Percentiles rank a stretch among this genome's conserved stretches.
Conservation (phyloP, 1,140 invertebrate genomes). For the Meteorus sp. region DNA sequence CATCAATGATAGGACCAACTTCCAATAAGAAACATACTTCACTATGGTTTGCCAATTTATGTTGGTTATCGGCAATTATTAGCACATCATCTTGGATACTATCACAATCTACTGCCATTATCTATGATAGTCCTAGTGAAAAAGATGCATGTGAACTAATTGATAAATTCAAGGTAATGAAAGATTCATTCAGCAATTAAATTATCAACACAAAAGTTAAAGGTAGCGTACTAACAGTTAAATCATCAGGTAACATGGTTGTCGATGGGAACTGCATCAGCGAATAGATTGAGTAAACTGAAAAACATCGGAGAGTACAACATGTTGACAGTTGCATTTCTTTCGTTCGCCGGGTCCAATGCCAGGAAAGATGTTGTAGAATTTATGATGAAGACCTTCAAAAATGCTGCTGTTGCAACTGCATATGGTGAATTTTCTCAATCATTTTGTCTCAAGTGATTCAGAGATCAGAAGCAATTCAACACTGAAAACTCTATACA, state of each 20-base stretch:
- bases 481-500: too few relatives aligned
- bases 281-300: slow-evolving; percentile 33
- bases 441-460: background rate
- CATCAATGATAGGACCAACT: background rate
- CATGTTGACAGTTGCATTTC: slow-evolving; percentile 30
- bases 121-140: slow-evolving; percentile 26
- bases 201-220: background rate
- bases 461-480: too few relatives aligned
- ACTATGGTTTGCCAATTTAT: slow-evolving; percentile 15
- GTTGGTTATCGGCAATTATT: slow-evolving; percentile 30
- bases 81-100: slow-evolving; percentile 1
- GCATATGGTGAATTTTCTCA: slow-evolving; percentile 36
- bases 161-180: slow-evolving; percentile 40
- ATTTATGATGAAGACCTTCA: slow-evolving; percentile 23
- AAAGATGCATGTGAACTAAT: slow-evolving; percentile 31
- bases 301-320: slow-evolving; percentile 30
- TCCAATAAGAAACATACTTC: background rate
- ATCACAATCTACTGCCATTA: slow-evolving; percentile 7
- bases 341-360: slow-evolving; percentile 44
- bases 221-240: background rate
- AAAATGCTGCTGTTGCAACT: slow-evolving; percentile 28
- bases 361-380: slow-evolving; percentile 31
- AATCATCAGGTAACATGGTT: slow-evolving; percentile 22
- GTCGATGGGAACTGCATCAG: slow-evolving; percentile 31
- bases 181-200: too few relatives aligned